phyloP scores from a whole-genome alignment of 2,888 invertebrate species.

The Heliconius charithonia region DNA sequence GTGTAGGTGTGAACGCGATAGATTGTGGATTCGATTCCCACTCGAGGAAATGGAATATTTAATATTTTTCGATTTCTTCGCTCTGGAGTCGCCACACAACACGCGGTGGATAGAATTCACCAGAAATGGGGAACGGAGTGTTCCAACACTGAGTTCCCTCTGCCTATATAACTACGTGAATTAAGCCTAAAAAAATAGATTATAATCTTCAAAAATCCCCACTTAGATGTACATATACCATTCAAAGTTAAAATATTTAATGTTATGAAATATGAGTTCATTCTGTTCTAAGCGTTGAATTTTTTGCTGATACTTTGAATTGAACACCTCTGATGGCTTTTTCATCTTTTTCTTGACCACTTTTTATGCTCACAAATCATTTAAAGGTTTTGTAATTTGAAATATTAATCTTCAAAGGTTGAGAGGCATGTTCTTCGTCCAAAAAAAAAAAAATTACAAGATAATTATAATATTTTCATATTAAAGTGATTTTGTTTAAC shows the following conservation, averaged over 20 bases:
- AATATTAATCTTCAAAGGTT: background rate
- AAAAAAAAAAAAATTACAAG: background rate
- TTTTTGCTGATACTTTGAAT: constrained; percentile 6
- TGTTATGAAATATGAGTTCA: constrained; percentile 5
- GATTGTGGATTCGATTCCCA: too few relatives aligned
- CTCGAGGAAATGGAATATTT: too few relatives aligned
- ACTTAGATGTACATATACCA: background rate
- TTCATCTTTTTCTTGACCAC: background rate
- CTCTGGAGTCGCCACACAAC: too few relatives aligned
- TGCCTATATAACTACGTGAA: too few relatives aligned
- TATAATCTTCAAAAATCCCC: too few relatives aligned
- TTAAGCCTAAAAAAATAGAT: too few relatives aligned
- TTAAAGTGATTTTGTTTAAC: too few relatives aligned
- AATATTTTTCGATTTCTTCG: too few relatives aligned
- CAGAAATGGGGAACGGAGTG: too few relatives aligned
- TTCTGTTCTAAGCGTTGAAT: background rate
- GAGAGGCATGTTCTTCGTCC: background rate
- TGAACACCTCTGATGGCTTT: background rate
- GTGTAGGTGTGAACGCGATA: too few relatives aligned
- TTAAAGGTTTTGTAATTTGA: background rate
- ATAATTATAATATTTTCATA: background rate
- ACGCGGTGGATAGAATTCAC: too few relatives aligned
- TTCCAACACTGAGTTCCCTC: too few relatives aligned
- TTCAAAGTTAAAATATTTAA: background rate
- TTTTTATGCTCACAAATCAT: background rate